Conservation (phyloP, 2,797 vertebrate genomes). For the Kryptolebias ocellatus region DNA sequence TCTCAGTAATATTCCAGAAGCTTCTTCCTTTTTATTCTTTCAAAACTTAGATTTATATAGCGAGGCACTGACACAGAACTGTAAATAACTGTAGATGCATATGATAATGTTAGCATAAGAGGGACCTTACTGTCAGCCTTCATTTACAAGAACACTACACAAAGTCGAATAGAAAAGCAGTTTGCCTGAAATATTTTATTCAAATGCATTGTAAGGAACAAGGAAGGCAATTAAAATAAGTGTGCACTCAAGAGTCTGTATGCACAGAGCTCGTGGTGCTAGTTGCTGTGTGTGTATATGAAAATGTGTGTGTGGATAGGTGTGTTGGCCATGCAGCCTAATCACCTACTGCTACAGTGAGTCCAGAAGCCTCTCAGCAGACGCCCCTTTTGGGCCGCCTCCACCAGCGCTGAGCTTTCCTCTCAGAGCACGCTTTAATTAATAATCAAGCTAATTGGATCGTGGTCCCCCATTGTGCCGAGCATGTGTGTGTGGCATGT, state of each 20-base stretch:
- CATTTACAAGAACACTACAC: background rate
- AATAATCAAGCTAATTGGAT: conserved; percentile 83
- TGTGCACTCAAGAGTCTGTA: conserved; percentile 12
- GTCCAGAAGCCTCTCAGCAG: conserved; percentile 70
- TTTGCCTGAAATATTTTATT: background rate
- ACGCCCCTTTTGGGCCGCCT: conserved; percentile 70
- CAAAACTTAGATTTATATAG: background rate
- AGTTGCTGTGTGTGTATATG: background rate
- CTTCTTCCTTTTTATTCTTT: background rate
- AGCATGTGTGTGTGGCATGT: conserved; percentile 30
- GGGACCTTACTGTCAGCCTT: background rate
- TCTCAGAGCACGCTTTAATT: conserved; percentile 77
- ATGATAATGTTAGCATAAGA: conserved; percentile 2
- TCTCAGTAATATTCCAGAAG: background rate
- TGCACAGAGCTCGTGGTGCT: conserved; percentile 3
- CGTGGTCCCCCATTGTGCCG: conserved; percentile 70
- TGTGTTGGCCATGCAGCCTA: conserved; percentile 57
- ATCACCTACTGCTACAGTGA: conserved; percentile 70
- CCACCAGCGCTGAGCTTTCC: conserved; percentile 66
- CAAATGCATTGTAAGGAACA: conserved; percentile 5
- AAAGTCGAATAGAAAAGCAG: conserved; percentile 10
- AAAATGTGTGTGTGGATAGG: conserved; percentile 9
- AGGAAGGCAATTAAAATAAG: conserved; percentile 3
- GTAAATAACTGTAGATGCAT: conserved; percentile 4
- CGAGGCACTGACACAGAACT: background rate